Base-by-base conservation (phyloP, 2,797 vertebrate species). In the Enteromius argenteus region DNA sequence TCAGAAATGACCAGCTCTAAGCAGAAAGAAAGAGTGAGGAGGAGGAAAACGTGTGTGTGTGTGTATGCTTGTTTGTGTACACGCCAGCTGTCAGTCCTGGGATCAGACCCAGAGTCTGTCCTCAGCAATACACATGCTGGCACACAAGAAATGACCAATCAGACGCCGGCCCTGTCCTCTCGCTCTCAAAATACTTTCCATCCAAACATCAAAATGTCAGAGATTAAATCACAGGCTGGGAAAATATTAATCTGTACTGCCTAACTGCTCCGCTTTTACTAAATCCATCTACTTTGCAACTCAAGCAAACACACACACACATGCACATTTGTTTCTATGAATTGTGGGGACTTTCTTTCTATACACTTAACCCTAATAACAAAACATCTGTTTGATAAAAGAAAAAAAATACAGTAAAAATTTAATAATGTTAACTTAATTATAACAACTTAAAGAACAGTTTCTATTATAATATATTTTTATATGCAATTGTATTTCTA, bases 131-230 rank as follows among this genome's bases (percentile, higher is more conserved):
- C 9, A 49, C 58, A 74, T 32, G 19, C 32, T 78, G 60, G 60
- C 10, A 6, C 27, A 37, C 42, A 32, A 62, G 23, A 46, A 58
- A 69, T 66, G 69, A n/a, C 56, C 56, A 73, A 72, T 80, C 56
- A 80, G 60, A 46, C 62, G 9, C 39, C 1, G 0, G 42, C 27
- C 44, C 62, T 14, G 0, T 66, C 21, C n/a, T 19, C n/a, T 49
- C 73, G 42, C n/a, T 81, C 73, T 72, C 17, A 49, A 17, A 62
- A 81, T 56, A 85, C 79, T 85, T 81, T 81, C 15, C 21, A 17
- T 75, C 78, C 46, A 81, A 74, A 56, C 35, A 44, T 71, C 56
- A 67, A 56, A 60, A 76, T 75, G 46, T 73, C 60, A 85, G 60
- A 75, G 64, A 81, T 68, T 76, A 46, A 81, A 60, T 81, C n/a